Evolutionary conservation across 2,888 invertebrate genomes (phyloP).

Genomic region (Diploptera punctata): DNA sequence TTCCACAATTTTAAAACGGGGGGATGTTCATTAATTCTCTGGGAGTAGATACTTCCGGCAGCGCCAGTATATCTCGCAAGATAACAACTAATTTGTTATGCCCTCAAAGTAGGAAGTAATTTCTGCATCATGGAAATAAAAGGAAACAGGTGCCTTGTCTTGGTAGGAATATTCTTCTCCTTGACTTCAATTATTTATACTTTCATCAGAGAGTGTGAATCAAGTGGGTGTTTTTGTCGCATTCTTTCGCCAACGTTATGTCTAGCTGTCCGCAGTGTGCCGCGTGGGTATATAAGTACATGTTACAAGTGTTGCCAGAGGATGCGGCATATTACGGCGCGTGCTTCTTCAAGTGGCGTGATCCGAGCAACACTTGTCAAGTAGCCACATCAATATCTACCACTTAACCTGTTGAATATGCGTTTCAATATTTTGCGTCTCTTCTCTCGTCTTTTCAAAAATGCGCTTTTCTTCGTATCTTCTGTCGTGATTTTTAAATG

Average conservation of each 20-base stretch:
- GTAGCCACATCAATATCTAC: too few relatives aligned
- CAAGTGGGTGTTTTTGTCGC: conserved; percentile 6
- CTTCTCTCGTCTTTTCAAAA: too few relatives aligned
- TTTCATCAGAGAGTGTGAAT: neutral
- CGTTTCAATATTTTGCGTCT: too few relatives aligned
- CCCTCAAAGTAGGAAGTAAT: conserved; percentile 2
- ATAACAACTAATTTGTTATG: too few relatives aligned
- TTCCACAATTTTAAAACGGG: too few relatives aligned
- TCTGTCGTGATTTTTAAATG: too few relatives aligned
- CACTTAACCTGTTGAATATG: too few relatives aligned
- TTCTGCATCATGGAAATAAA: neutral
- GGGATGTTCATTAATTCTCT: too few relatives aligned
- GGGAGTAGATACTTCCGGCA: too few relatives aligned
- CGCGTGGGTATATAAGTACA: conserved; percentile 13
- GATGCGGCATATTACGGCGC: conserved; percentile 23
- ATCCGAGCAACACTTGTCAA: neutral
- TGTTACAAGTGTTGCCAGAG: neutral
- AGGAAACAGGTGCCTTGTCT: conserved; percentile 14
- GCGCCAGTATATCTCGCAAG: too few relatives aligned
- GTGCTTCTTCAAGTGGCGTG: conserved; percentile 1
- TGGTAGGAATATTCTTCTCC: conserved; percentile 3
- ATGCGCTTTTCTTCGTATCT: too few relatives aligned
- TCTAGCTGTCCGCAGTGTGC: neutral
- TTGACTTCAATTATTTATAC: conserved; percentile 2
- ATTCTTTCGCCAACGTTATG: conserved; percentile 5